Conservation (phyloP, 2,113 vertebrate genomes). For the Odocoileus hemionus region DNA sequence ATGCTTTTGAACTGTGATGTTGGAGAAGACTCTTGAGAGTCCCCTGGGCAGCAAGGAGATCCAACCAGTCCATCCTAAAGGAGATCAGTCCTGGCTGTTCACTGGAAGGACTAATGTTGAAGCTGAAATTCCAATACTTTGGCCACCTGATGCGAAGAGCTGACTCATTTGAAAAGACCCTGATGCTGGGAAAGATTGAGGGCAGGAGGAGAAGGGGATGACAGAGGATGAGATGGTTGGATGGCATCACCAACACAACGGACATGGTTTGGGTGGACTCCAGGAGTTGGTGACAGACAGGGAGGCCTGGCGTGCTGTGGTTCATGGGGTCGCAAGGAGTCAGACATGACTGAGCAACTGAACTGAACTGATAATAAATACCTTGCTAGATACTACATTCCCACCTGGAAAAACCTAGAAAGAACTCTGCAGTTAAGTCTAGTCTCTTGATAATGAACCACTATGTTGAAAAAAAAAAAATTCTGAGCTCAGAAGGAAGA, state of each 20-base stretch:
- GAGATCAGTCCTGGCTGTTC: background rate
- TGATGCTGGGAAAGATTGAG: background rate
- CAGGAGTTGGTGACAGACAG: background rate
- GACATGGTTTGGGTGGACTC: background rate
- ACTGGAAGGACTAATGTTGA: background rate
- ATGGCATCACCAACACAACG: background rate
- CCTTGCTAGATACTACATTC: background rate
- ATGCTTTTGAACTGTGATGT: background rate
- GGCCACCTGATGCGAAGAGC: background rate
- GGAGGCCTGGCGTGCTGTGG: background rate
- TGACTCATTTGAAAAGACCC: background rate
- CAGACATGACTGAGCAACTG: rapidly evolving
- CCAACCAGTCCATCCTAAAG: background rate
- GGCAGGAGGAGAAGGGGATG: background rate
- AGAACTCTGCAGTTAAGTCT: background rate
- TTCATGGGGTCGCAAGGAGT: background rate
- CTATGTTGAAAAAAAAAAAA: background rate
- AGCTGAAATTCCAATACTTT: background rate
- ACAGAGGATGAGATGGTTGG: background rate
- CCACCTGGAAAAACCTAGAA: background rate
- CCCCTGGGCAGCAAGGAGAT: background rate
- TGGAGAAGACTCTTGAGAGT: background rate
- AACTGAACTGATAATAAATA: background rate
- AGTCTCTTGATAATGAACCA: background rate
- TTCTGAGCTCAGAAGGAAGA: background rate